These are phyloP conservation scores for Hirtodrosophila trivittata DNA, from an alignment of 2,888 invertebrate genomes.

Conservation along the genomic window DNA sequence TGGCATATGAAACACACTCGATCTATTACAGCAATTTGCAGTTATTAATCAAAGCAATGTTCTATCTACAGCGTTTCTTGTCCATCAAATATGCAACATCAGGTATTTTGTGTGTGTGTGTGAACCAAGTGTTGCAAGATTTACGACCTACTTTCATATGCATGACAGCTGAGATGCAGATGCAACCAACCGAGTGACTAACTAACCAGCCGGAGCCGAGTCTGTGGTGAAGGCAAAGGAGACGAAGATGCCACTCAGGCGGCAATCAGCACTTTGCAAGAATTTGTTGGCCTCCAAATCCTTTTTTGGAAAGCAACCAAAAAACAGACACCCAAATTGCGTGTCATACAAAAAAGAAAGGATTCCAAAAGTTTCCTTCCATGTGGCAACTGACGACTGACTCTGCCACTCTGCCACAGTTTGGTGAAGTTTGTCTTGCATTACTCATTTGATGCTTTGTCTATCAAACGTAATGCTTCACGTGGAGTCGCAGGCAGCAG, in stretches of 20 bases:
- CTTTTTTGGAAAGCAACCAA: constrained; percentile 11
- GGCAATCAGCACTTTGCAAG: background rate
- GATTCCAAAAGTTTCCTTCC: constrained; percentile 17
- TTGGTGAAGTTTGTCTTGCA: constrained; percentile 55
- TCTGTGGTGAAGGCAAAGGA: constrained; percentile 2
- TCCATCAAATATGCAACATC: constrained; percentile 59
- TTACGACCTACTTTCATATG: constrained; percentile 77
- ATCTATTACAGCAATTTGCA: constrained; percentile 75
- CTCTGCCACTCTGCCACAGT: constrained; percentile 1
- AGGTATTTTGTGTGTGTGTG: constrained; percentile 3
- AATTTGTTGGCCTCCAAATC: constrained; percentile 25
- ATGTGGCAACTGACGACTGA: constrained; percentile 17
- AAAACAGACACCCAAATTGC: constrained; percentile 44
- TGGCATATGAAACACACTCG: constrained; percentile 59
- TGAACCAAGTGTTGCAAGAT: constrained; percentile 55
- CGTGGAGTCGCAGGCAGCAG: constrained; percentile 43
- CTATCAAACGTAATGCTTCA: constrained; percentile 35
- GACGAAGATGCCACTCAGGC: background rate
- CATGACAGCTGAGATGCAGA: constrained; percentile 69
- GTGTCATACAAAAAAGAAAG: constrained; percentile 59
- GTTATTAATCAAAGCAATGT: constrained; percentile 72
- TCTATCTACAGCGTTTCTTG: constrained; percentile 39
- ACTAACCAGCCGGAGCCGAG: background rate
- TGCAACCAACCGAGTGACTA: constrained; percentile 31
- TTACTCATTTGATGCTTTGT: constrained; percentile 81